These are phyloP conservation scores for human DNA, from an alignment of 2,113 vertebrate species.

Conservation along the genomic window GRCh38 chr1:150012501-150013000, in stretches of 20 bases:
- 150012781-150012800: slow-evolving; percentile 54
- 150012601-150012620: background rate
- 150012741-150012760: slow-evolving; percentile 60
- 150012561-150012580: background rate
- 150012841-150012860: slow-evolving; percentile 64
- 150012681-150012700: slow-evolving; percentile 27
- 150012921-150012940: slow-evolving; percentile 56
- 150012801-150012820: slow-evolving; percentile 74
- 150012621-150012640: slow-evolving; percentile 43
- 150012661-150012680: slow-evolving; percentile 39
- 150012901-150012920: slow-evolving; percentile 70
- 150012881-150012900: slow-evolving; percentile 76
- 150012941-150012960: slow-evolving; percentile 50
- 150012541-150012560: background rate
- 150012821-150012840: slow-evolving; percentile 76
- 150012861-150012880: slow-evolving; percentile 73
- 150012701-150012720: slow-evolving; percentile 44
- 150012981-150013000: slow-evolving; percentile 13
- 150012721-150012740: slow-evolving; percentile 58
- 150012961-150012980: slow-evolving; percentile 41
- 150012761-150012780: slow-evolving; percentile 67
- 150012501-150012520: background rate
- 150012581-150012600: background rate
- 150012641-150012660: slow-evolving; percentile 26
- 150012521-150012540: background rate